These are phyloP conservation scores for Scatophagus argus DNA, from an alignment of 2,113 vertebrate genomes.

Conservation along the genomic window DNA sequence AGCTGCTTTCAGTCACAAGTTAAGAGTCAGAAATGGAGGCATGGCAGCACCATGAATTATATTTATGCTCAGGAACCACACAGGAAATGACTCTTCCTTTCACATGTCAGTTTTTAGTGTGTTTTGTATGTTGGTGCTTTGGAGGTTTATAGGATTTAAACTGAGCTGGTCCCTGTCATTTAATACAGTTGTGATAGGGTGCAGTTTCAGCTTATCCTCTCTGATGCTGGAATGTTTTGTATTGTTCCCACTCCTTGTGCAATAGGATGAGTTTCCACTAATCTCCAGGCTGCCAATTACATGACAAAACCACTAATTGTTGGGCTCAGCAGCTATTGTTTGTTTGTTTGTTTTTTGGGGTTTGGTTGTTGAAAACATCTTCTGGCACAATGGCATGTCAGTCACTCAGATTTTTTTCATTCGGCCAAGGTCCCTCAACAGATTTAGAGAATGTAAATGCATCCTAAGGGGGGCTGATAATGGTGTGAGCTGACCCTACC, in stretches of 20 bases:
- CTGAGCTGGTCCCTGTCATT: background rate
- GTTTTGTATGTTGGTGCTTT: background rate
- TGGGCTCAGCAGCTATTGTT: constrained; percentile 51
- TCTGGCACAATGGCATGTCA: constrained; percentile 22
- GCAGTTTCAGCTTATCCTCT: background rate
- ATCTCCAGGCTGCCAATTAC: constrained; percentile 41
- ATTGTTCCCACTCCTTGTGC: constrained; percentile 33
- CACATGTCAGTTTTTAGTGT: background rate
- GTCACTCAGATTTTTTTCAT: constrained; percentile 13
- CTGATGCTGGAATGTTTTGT: constrained; percentile 33
- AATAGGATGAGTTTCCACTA: constrained; percentile 27
- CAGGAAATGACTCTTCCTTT: constrained; percentile 24
- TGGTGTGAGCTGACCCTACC: background rate
- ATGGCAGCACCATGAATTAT: constrained; percentile 22
- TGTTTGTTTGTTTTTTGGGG: constrained; percentile 43
- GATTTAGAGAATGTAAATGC: constrained; percentile 4
- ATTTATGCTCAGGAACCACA: constrained; percentile 1
- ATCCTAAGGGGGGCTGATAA: background rate
- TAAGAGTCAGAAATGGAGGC: constrained; percentile 22
- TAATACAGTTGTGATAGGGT: background rate
- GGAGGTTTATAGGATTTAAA: background rate
- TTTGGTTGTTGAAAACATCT: background rate
- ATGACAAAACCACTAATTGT: constrained; percentile 62
- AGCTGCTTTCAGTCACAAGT: constrained; percentile 62
- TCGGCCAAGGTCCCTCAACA: background rate